Conservation (phyloP, 2,888 invertebrate genomes). For the Pterobdella sp. region DNA sequence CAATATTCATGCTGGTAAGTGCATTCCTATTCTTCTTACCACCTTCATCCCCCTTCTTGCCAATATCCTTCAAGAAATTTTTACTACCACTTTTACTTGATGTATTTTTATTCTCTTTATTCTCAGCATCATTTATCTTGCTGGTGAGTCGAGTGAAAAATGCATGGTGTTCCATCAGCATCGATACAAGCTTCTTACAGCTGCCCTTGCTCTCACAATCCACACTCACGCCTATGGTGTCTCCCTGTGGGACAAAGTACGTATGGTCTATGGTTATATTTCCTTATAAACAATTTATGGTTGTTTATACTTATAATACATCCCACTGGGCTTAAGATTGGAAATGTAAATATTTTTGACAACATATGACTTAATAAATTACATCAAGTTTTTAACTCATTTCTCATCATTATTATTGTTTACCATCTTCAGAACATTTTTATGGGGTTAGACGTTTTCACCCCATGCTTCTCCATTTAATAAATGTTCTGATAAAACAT, state of each 20-base stretch:
- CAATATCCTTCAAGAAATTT: slow-evolving; percentile 12
- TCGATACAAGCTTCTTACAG: slow-evolving; percentile 49
- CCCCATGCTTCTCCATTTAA: too few relatives aligned
- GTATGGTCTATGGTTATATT: not conserved
- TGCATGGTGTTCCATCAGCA: slow-evolving; percentile 62
- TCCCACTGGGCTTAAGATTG: too few relatives aligned
- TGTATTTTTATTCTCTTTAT: slow-evolving; percentile 6
- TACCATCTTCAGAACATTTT: too few relatives aligned
- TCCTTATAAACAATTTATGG: not conserved
- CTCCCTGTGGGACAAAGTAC: not conserved
- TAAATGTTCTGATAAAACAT: too few relatives aligned
- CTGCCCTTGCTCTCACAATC: not conserved
- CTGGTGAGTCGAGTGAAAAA: slow-evolving; percentile 41
- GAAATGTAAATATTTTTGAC: too few relatives aligned
- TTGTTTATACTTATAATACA: not conserved
- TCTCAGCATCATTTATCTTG: not conserved
- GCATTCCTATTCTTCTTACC: not conserved
- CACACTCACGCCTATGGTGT: not conserved
- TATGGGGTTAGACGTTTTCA: too few relatives aligned
- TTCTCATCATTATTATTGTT: too few relatives aligned
- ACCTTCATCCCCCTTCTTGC: not conserved
- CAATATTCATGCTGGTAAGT: not conserved
- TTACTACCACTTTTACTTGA: slow-evolving; percentile 41
- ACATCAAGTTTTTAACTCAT: too few relatives aligned
- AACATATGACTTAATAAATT: too few relatives aligned